Percentiles rank a stretch among this genome's conserved stretches.
phyloP scores from a whole-genome alignment of 2,797 vertebrate species.

The Cercopithecus petaurista region DNA sequence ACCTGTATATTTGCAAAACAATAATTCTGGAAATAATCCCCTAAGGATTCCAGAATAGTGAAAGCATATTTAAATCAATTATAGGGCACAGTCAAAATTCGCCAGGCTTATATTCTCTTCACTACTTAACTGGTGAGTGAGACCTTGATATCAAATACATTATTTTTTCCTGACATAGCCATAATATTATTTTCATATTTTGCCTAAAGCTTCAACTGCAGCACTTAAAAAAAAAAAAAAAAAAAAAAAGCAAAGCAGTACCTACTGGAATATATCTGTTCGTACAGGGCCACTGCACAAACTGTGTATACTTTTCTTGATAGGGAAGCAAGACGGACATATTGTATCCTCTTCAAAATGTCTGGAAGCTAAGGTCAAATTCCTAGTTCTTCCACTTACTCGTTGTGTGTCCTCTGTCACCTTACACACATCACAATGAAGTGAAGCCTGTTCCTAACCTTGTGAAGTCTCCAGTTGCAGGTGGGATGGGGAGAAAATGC shows the following conservation, averaged over 20 bases:
- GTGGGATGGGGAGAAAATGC: not conserved
- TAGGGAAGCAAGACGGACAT: not conserved
- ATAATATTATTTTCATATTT: conserved; percentile 38
- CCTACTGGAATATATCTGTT: not conserved
- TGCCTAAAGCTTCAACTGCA: not conserved
- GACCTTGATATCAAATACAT: conserved; percentile 28
- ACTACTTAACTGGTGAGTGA: conserved; percentile 12
- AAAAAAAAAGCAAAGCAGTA: not conserved
- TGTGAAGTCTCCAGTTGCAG: not conserved
- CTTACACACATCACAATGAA: not conserved
- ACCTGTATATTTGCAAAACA: conserved; percentile 58
- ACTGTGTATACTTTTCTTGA: not conserved
- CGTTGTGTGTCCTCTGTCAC: not conserved
- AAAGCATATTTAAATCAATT: conserved; percentile 56
- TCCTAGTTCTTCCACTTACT: not conserved
- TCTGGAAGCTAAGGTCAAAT: not conserved
- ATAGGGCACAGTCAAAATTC: not conserved
- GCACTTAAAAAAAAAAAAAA: not conserved
- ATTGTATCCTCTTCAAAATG: not conserved
- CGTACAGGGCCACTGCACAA: not conserved
- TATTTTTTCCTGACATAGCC: conserved; percentile 30
- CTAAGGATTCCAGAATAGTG: not conserved
- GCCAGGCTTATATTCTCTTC: not conserved
- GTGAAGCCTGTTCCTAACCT: not conserved
- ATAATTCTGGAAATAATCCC: conserved; percentile 59